Evolutionary conservation across 1,140 invertebrate species (phyloP), one percentile per base, ranked within the genome.

Genomic region (Panagrolaimus sp.): DNA sequence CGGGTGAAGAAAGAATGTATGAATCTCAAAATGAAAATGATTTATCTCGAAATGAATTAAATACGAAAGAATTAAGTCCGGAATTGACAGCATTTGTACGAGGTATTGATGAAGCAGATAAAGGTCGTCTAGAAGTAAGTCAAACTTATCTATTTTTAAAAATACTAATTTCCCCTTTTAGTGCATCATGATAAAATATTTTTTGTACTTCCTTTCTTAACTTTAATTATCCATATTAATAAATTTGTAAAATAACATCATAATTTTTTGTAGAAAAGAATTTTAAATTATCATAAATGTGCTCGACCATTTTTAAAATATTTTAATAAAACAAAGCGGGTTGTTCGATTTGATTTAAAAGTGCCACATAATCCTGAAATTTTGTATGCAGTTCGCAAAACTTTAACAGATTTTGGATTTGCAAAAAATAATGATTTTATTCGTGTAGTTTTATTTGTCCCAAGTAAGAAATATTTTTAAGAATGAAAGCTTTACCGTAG

Each of bases 91-190:
- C 75, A 16, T 81, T 79, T 63, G 44, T 81, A 5, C 51, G 70
- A 48, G 74, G 73, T 20, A 63, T 78, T 47, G 77, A 79, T 44
- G 77, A 80, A 67, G 78, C 77, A 14, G 77, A 79, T 31, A 79
- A 79, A 53, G 77, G 77, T 9, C 65, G 78, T 57, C 44, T 79
- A 51, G 77, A 79, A 65, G 75, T 77, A 8, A 53, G 68, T 38
- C 7, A 38, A 4, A 38, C 7, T 38, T 38, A 38, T 38, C 2
- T 7, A 38, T 38, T 38, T 38, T 38, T 4, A 38, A 38, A 38
- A 38, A 38, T 2, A 38, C 2, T 38, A 4, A 38, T 38, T 38
- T 38, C 31, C 31, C 31, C 31, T 38, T 38, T 38, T 38, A 4
- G 2, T 38, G 31, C 31, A 38, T 38, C 31, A 38, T 38, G 7